Evolutionary conservation across 2,113 vertebrate species (phyloP), one percentile per base, ranked within the genome.

Genomic region (Corydoras sp.): DNA sequence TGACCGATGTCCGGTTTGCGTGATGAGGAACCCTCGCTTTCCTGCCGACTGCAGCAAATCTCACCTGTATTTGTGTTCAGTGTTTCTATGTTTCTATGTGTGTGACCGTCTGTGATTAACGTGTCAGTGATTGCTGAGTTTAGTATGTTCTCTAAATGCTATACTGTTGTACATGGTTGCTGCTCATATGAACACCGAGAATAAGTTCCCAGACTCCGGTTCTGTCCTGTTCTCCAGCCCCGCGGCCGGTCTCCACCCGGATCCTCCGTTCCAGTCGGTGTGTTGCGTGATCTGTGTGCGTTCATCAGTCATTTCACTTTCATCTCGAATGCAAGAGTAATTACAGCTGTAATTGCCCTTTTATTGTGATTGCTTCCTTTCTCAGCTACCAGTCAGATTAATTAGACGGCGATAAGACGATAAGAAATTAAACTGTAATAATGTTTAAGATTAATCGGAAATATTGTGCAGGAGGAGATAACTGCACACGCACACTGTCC

Each of bases 401-500:
- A 78, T 78, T 60, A 65, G 56, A 64, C n/a, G 11, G 59, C n/a
- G 60, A 70, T 66, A 74, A 68, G 68, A 54, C 12, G 48, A 15
- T 64, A 55, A 72, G 55, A 54, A 72, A 78, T 75, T 32, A 65
- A 75, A 72, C 29, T 55, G 58, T 68, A 64, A 56, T 31, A 70
- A 30, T 78, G 58, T 71, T 78, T 63, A 43, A 64, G 65, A 30
- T 58, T 6, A 66, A 72, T 75, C 65, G 14, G 66, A 68, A 75
- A 72, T 59, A n/a, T 2, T 14, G 69, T 55, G 64, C 54, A 54
- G 69, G 32, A 10, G 48, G 30, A 49, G 54, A 55, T 55, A 59
- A 77, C 58, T 71, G 62, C 72, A 49, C 58, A 48, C 11, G 51
- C 56, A 60, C 11, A 10, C n/a, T 43, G 18, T 30, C 48, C 35